Conservation (phyloP, 2,888 invertebrate species). For the Dicyrtomina minuta region DNA sequence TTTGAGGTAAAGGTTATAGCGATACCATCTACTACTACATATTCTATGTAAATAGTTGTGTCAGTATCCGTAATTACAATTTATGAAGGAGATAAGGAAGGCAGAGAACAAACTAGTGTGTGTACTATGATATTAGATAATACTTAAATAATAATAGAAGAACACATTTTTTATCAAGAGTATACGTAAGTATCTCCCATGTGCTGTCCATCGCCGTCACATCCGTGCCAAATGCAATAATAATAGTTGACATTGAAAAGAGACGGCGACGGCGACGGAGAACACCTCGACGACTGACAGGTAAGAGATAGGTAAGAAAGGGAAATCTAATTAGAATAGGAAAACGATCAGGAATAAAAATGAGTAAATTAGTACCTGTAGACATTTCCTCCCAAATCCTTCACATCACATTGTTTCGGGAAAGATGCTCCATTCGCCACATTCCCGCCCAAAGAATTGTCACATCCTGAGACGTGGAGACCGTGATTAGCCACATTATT, state of each 20-base stretch:
- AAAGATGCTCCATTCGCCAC: constrained; percentile 49
- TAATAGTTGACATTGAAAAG: neutral
- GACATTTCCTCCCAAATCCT: constrained; percentile 31
- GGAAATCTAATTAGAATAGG: neutral
- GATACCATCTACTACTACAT: no score
- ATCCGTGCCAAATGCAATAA: no score
- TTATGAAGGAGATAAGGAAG: neutral
- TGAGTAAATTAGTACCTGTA: constrained; percentile 16
- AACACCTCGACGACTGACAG: neutral
- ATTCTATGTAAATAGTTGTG: neutral
- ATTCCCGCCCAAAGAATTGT: constrained; percentile 46
- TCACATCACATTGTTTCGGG: constrained; percentile 41
- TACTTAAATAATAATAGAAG: neutral
- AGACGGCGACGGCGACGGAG: no score
- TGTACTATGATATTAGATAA: neutral
- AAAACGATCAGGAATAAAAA: neutral
- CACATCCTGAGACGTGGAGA: constrained; percentile 46
- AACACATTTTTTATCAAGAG: neutral
- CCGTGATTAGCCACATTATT: constrained; percentile 51
- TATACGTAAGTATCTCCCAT: no score
- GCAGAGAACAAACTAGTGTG: neutral
- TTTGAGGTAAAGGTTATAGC: neutral
- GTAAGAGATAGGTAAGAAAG: neutral
- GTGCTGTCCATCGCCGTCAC: no score
- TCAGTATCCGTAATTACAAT: neutral